Percentiles rank a stretch among this genome's conserved stretches.
Evolutionary conservation across 1,140 invertebrate species (phyloP).

Genomic region (Drosophila persimilis): DNA sequence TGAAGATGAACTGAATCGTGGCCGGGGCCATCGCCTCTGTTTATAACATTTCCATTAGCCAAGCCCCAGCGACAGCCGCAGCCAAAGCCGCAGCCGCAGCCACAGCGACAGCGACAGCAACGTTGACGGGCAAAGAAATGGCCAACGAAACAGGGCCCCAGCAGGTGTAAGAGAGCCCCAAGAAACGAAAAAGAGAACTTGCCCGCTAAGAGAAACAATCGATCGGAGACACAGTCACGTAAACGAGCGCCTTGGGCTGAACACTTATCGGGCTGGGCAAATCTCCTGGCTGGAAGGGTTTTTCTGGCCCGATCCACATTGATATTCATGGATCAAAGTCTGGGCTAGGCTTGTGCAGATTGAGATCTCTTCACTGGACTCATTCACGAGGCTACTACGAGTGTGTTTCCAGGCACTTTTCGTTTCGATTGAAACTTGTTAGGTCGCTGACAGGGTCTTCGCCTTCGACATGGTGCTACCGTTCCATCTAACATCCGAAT

Average conservation of each 20-base stretch:
- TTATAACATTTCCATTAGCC: slow-evolving; percentile 82
- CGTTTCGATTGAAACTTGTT: slow-evolving; percentile 26
- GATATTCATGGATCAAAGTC: slow-evolving; percentile 52
- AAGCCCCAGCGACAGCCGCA: slow-evolving; percentile 41
- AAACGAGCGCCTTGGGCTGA: slow-evolving; percentile 49
- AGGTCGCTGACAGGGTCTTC: slow-evolving; percentile 37
- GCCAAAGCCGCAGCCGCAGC: slow-evolving; percentile 4
- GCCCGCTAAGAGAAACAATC: no score
- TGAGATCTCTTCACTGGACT: slow-evolving; percentile 28
- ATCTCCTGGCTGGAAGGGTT: slow-evolving; percentile 31
- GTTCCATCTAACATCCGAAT: slow-evolving; percentile 1
- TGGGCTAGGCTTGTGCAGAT: slow-evolving; percentile 41
- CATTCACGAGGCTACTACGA: slow-evolving; percentile 10
- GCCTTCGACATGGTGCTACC: slow-evolving; percentile 1
- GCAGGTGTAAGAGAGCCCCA: slow-evolving; percentile 17
- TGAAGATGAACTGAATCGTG: slow-evolving; percentile 79
- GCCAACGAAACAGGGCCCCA: slow-evolving; percentile 54
- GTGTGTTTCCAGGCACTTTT: slow-evolving; percentile 31
- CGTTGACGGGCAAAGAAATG: slow-evolving; percentile 47
- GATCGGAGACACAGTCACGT: slow-evolving; percentile 38
- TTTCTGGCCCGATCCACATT: slow-evolving; percentile 44
- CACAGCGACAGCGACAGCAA: slow-evolving; percentile 10
- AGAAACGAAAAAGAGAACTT: slow-evolving; percentile 49
- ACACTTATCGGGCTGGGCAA: slow-evolving; percentile 53
- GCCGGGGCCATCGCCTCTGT: slow-evolving; percentile 56